Base-by-base conservation (phyloP, 2,113 vertebrate genomes). In the Oxyruncus cristatus region DNA sequence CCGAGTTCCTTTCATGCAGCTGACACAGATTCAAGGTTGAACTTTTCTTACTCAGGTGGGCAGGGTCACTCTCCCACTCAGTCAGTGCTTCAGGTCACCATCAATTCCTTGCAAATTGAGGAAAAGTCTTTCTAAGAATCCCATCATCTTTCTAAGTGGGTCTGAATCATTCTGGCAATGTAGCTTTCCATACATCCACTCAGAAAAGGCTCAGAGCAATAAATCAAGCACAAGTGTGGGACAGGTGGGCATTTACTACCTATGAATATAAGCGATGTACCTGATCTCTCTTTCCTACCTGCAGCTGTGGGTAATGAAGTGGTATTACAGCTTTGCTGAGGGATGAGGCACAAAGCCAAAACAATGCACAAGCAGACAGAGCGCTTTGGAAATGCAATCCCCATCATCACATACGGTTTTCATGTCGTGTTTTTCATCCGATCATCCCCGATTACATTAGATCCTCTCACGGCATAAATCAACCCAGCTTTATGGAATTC, bases 1-100 rank as follows among this genome's bases (percentile, higher is more conserved):
- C 33, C 1, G 2, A 42, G 5, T 2, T 85, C 80, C 49, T 37
- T 74, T 77, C 35, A 59, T 0, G 0, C 39, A 77, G 68, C 3
- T 85, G 50, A 84, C 50, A 63, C 10, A 42, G 47, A 35, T 33
- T 72, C 61, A 33, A 46, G 47, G 62, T 20, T 42, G 41, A 93
- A 37, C 9, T 50, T 59, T 55, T 42, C 63, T 63, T 27, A 46
- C 42, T 63, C 30, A 71, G 35, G 46, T 1, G 6, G 35, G 32
- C 55, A 92, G 42, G 59, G 41, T 87, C 46, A 47, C 26, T 56
- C 58, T 83, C 52, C 24, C 28, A 11, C 50, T 42, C 41, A 27
- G 18, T 28, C 66, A 56, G 9, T 46, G 53, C 39, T 86, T 37
- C 0, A 0, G 30, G 53, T 66, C 66, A 90, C 26, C 28, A 33